Percentiles rank a stretch among this genome's conserved stretches.
These are phyloP conservation scores for Netelia fuscicornis DNA, from an alignment of 2,888 invertebrate species.

Conservation along the genomic window DNA sequence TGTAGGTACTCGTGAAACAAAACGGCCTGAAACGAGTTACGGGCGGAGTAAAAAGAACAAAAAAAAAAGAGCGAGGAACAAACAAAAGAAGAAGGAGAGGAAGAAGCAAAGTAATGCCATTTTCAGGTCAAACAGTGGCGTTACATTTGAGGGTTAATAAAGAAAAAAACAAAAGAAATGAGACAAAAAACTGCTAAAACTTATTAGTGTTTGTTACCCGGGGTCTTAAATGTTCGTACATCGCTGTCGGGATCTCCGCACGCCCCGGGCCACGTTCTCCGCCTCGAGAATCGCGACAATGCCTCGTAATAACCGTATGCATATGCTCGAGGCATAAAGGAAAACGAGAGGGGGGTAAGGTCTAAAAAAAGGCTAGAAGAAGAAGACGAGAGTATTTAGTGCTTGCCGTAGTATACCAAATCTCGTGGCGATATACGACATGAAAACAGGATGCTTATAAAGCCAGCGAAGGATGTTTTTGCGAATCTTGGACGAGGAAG, in stretches of 20 bases:
- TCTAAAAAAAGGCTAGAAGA: constrained; percentile 11
- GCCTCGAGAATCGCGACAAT: constrained; percentile 19
- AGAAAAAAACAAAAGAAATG: background rate
- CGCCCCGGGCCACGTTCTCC: background rate
- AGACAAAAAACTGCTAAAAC: background rate
- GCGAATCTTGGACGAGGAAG: constrained; percentile 54
- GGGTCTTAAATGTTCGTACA: background rate
- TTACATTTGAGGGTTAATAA: background rate
- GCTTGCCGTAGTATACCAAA: constrained; percentile 41
- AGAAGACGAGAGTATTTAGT: constrained; percentile 49
- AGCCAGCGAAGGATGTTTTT: constrained; percentile 65
- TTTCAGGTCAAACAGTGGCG: background rate
- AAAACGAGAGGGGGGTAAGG: too few species aligned
- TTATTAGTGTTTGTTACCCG: background rate
- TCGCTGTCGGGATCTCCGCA: too few species aligned
- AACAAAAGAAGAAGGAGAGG: background rate
- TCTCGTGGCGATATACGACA: constrained; percentile 49
- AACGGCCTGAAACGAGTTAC: too few species aligned
- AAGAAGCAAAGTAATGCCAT: background rate
- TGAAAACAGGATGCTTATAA: constrained; percentile 67
- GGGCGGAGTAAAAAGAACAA: background rate
- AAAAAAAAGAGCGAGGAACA: background rate
- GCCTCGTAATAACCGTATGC: constrained; percentile 10
- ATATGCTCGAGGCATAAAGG: background rate
- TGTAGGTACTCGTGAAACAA: too few species aligned